These are phyloP conservation scores for Botia almorhae DNA, from an alignment of 2,797 vertebrate genomes.

Conservation along the genomic window DNA sequence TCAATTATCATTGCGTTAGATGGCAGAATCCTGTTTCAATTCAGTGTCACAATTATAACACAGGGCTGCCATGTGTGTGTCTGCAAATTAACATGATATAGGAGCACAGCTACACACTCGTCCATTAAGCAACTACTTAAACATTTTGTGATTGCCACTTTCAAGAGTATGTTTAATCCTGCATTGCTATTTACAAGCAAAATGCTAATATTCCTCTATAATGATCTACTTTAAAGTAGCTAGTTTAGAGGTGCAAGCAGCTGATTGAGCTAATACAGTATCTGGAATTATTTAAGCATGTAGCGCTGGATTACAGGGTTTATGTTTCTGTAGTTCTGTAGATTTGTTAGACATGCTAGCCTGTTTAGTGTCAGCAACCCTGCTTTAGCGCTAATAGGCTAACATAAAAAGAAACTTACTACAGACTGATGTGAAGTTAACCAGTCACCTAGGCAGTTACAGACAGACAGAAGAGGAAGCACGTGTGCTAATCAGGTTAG, in stretches of 20 bases:
- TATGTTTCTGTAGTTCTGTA: conserved; percentile 62
- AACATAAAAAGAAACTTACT: conserved; percentile 73
- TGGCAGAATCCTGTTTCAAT: background rate
- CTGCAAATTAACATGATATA: background rate
- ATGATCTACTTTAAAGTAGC: conserved; percentile 35
- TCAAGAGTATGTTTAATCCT: conserved; percentile 34
- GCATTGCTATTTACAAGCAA: conserved; percentile 53
- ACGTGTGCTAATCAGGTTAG: conserved; percentile 67
- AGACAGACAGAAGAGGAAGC: conserved; percentile 52
- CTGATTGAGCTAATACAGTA: conserved; percentile 28
- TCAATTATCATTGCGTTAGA: background rate
- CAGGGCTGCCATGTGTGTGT: background rate
- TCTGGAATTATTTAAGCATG: conserved; percentile 60
- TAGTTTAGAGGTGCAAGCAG: conserved; percentile 17
- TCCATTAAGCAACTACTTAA: background rate
- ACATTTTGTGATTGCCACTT: conserved; percentile 7
- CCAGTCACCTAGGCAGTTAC: conserved; percentile 68
- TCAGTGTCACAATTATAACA: background rate
- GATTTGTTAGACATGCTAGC: conserved; percentile 61
- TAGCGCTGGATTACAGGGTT: conserved; percentile 72
- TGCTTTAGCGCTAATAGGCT: conserved; percentile 70
- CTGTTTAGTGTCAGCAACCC: conserved; percentile 52
- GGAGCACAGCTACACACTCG: background rate
- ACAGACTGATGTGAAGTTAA: conserved; percentile 70
- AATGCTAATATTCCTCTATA: conserved; percentile 52